Conservation (phyloP, 2,797 vertebrate genomes). For the Ctenopoma multispine region DNA sequence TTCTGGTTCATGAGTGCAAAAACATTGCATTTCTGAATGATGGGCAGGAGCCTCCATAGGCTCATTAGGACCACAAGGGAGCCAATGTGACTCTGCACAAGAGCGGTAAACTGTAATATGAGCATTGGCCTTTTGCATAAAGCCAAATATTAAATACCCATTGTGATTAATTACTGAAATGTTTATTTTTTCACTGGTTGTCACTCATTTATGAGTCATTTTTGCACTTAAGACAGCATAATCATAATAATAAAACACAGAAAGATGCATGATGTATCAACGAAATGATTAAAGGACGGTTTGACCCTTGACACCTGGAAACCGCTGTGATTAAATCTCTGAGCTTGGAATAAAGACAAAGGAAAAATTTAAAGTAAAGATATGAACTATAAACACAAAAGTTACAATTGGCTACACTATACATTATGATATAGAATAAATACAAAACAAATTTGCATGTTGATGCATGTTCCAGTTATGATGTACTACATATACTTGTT, state of each 20-base stretch:
- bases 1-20: slow-evolving; percentile 64
- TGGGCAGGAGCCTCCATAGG: slow-evolving; percentile 68
- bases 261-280: neutral
- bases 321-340: neutral
- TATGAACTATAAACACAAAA: no score
- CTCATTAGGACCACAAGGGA: slow-evolving; percentile 66
- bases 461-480: no score
- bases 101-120: slow-evolving; percentile 61
- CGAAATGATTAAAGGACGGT: neutral
- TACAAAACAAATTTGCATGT: no score
- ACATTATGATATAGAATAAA: no score
- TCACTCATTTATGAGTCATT: slow-evolving; percentile 42
- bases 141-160: slow-evolving; percentile 26
- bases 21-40: slow-evolving; percentile 65
- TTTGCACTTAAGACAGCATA: neutral
- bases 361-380: no score
- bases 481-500: no score
- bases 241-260: neutral
- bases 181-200: slow-evolving; percentile 51
- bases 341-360: no score
- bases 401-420: no score
- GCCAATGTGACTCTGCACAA: slow-evolving; percentile 45
- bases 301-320: neutral
- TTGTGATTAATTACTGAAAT: slow-evolving; percentile 49
- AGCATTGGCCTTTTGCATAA: neutral